These are phyloP conservation scores for Tetraneura akinire DNA, from an alignment of 1,140 invertebrate species.

Conservation along the genomic window DNA sequence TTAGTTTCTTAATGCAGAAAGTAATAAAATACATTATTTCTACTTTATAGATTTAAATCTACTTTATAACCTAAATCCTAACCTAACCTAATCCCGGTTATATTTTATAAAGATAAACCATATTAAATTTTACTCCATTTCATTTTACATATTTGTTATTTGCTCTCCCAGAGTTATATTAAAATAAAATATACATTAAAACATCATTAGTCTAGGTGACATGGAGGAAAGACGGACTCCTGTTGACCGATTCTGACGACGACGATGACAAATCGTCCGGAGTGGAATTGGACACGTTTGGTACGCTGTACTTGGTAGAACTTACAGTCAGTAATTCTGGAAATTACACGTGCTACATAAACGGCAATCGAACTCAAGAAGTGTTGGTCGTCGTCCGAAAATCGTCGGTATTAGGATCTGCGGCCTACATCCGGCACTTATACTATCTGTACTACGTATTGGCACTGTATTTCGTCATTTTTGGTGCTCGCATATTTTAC, in stretches of 20 bases:
- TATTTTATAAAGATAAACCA: no score
- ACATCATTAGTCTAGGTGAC: neutral
- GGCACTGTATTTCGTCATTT: slow-evolving; percentile 8
- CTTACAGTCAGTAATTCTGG: neutral
- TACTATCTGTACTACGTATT: slow-evolving; percentile 23
- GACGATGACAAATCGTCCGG: neutral
- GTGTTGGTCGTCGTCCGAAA: slow-evolving; percentile 11
- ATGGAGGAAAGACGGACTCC: slow-evolving; percentile 33
- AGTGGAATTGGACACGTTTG: neutral
- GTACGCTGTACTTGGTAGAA: slow-evolving; percentile 4
- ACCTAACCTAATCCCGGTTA: no score
- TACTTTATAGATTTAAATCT: no score
- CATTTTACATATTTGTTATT: no score
- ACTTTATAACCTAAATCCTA: no score
- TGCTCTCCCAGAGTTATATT: no score
- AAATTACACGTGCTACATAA: slow-evolving; percentile 39
- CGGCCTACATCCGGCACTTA: neutral
- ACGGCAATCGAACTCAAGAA: slow-evolving; percentile 33
- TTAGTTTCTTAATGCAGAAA: no score
- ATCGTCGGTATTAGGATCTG: neutral
- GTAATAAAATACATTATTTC: no score
- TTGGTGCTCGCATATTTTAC: slow-evolving; percentile 12
- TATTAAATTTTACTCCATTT: no score
- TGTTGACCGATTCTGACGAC: slow-evolving; percentile 4
- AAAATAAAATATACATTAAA: no score